phyloP scores from a whole-genome alignment of 2,797 vertebrate species.

The Melanitta fusca region DNA sequence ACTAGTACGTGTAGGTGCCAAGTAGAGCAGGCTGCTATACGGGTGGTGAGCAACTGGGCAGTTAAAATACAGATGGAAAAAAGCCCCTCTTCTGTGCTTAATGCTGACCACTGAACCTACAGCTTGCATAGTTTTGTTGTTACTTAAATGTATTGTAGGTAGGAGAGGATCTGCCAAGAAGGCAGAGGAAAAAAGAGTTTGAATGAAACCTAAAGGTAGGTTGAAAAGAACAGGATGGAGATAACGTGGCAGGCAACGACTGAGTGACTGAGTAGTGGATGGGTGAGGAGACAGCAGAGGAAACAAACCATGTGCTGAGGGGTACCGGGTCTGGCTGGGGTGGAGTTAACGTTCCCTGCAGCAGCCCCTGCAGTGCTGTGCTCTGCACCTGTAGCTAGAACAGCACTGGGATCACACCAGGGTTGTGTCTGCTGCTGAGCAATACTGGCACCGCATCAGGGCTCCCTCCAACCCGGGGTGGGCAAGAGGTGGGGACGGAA shows the following conservation, averaged over 20 bases:
- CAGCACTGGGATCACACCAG: no score
- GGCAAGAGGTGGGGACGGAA: no score
- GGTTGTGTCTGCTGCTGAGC: no score
- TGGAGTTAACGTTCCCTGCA: no score
- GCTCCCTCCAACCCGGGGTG: no score
- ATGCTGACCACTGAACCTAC: background rate
- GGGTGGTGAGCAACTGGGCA: background rate
- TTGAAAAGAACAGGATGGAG: background rate
- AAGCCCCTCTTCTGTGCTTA: background rate
- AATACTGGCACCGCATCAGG: no score
- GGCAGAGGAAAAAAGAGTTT: background rate
- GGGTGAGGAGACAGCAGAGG: background rate
- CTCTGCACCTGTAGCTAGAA: no score
- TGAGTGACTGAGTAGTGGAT: background rate
- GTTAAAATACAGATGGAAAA: background rate
- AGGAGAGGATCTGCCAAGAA: background rate
- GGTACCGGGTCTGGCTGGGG: no score
- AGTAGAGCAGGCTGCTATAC: background rate
- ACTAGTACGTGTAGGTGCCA: fast-evolving
- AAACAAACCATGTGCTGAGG: background rate
- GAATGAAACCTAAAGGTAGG: background rate
- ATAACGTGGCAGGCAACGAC: background rate
- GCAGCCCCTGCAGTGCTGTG: no score
- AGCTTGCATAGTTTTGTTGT: background rate
- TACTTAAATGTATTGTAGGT: background rate